A percentile compares a stretch with the other conserved stretches of the same genome.
These are phyloP conservation scores for Chloroclystis v-ata DNA, from an alignment of 2,888 invertebrate genomes.

Conservation along the genomic window DNA sequence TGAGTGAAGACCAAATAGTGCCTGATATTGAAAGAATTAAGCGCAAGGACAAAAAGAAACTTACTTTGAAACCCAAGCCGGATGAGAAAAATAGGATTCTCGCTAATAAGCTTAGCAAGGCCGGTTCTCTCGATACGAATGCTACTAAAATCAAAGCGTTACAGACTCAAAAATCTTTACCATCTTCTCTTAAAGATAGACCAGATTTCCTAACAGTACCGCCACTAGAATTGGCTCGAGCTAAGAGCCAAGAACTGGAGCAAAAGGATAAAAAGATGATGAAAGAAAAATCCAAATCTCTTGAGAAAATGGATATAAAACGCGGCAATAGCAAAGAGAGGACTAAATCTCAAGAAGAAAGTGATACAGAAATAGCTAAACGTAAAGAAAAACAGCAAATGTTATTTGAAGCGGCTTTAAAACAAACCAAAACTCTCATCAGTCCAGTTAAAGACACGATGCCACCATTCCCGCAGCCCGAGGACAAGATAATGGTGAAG, in stretches of 20 bases:
- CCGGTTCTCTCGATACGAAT: slow-evolving; percentile 70
- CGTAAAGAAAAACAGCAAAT: slow-evolving; percentile 86
- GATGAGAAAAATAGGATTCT: slow-evolving; percentile 63
- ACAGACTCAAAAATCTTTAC: slow-evolving; percentile 76
- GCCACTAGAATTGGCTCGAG: slow-evolving; percentile 75
- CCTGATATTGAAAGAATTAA: slow-evolving; percentile 73
- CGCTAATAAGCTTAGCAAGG: slow-evolving; percentile 64
- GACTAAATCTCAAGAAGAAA: slow-evolving; percentile 85
- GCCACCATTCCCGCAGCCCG: slow-evolving; percentile 84
- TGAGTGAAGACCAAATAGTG: slow-evolving; percentile 74
- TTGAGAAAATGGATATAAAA: slow-evolving; percentile 81
- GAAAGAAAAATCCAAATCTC: slow-evolving; percentile 83
- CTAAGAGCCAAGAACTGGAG: slow-evolving; percentile 81
- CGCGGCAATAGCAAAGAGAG: slow-evolving; percentile 80
- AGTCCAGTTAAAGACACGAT: slow-evolving; percentile 85
- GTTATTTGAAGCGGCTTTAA: slow-evolving; percentile 85
- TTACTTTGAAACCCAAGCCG: slow-evolving; percentile 65
- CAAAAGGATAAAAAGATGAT: slow-evolving; percentile 69
- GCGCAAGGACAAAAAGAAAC: slow-evolving; percentile 69
- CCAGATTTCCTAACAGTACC: slow-evolving; percentile 75
- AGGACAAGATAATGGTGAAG: slow-evolving; percentile 84
- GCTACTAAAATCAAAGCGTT: slow-evolving; percentile 67
- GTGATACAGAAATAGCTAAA: slow-evolving; percentile 83
- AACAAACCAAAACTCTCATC: slow-evolving; percentile 84
- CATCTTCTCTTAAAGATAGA: slow-evolving; percentile 72